Base-by-base conservation (phyloP, 37 sponge, comb jelly and placozoan species). In the Bolinopsis microptera region DNA sequence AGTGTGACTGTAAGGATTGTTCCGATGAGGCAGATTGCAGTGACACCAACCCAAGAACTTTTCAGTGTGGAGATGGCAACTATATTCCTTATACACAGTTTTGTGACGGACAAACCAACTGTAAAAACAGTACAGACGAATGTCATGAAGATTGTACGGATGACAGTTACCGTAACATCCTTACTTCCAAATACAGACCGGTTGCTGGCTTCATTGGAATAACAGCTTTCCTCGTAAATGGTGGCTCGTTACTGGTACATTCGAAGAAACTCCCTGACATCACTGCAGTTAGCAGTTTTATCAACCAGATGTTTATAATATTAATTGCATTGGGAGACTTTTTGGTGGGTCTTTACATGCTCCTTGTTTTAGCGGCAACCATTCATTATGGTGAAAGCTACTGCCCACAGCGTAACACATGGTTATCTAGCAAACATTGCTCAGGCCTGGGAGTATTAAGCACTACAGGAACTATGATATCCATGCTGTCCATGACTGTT, bases 401-500 rank as follows among this genome's bases (percentile, higher is more conserved):
- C 36, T 86, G 90, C 35, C 25, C 26, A 25, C 26, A 86, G 1
- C 32, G 90, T n/a, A 16, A 28, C 3, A 40, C 1, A 0, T 86
- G 90, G 90, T 26, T 86, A 2, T 33, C 36, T 5, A 86, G 90
- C 36, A 16, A 40, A 8, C 5, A 72, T 72, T 72, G 75, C 31
- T n/a, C 26, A 8, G 26, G 26, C 5, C 75, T 72, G 13, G 90
- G 90, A 25, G 30, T 86, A 28, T 8, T 86, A 34, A 86, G 90
- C 30, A 86, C 90, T 9, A 41, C 48, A 24, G 90, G 90, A 21
- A 39, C 90, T 5, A 23, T 86, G 13, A 26, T 40, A 27, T 38
- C 90, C 36, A 39, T 86, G 90, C 61, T 86, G 0, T 86, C 90
- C n/a, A 86, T 86, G 90, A 86, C 90, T 33, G 27, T 34, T 13